Conservation (phyloP, 2,113 vertebrate genomes). For the Erpornis zantholeuca region DNA sequence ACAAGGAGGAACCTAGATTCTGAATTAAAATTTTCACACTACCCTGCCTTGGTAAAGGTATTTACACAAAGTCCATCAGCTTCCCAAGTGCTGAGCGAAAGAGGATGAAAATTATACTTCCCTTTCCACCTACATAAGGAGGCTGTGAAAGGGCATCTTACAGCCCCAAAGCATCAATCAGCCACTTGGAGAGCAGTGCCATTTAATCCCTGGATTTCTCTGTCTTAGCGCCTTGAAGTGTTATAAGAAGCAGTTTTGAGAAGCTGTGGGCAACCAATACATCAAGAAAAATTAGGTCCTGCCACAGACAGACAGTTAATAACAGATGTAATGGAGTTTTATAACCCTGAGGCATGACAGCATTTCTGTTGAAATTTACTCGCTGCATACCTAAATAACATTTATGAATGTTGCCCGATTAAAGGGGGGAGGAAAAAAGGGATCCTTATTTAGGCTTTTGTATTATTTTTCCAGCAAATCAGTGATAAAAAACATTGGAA, state of each 20-base stretch:
- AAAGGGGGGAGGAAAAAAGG: neutral
- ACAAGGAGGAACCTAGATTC: neutral
- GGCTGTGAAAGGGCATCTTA: neutral
- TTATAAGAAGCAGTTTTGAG: neutral
- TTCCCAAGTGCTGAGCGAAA: neutral
- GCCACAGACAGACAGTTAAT: neutral
- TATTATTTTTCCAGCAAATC: neutral
- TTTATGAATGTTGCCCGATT: neutral
- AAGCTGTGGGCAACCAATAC: neutral
- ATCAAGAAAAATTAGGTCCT: constrained; percentile 12
- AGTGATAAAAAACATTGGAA: neutral
- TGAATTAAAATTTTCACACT: neutral
- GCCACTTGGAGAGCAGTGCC: neutral
- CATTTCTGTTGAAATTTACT: constrained; percentile 5
- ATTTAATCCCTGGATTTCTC: neutral
- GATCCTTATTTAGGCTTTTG: neutral
- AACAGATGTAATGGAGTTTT: constrained; percentile 1
- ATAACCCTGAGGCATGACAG: neutral
- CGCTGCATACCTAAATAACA: neutral
- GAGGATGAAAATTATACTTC: neutral
- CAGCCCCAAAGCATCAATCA: neutral
- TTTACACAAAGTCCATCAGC: neutral
- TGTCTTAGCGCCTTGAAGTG: neutral
- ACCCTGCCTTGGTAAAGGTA: neutral
- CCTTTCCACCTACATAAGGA: neutral